Evolutionary conservation across 2,797 vertebrate species (phyloP), one percentile per base, ranked within the genome.

Genomic region (Danio aesculapii): DNA sequence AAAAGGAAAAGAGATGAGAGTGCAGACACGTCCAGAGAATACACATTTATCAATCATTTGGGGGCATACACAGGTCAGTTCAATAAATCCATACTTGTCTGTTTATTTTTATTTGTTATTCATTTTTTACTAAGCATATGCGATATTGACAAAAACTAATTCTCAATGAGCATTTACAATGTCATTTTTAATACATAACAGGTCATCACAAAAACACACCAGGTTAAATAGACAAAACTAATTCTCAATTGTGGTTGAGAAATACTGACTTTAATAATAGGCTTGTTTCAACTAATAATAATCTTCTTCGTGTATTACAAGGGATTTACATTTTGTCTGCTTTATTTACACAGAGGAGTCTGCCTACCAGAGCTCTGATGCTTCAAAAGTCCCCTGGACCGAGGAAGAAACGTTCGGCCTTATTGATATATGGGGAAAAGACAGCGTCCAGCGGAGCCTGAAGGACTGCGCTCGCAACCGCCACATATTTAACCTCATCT

Each of bases 11-110:
- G 83, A 81, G 91, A 86, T 1, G 90, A 84, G 14, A 81, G 75
- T 3, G 75, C 75, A 44, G 93, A 92, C 1, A 7, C 86, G 75
- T 91, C 90, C 81, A 68, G 86, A 75, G 92, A 93, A 81, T 93
- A 91, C 83, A 92, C 92, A 53, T 88, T 94, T 0, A 94, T 94
- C 81, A 93, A 93, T 2, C 92, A 93, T 83, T 92, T 91, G 90
- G 93, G 93, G 77, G 93, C 93, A 16, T 94, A 94, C 68, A 93
- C 93, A 92, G 93, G 92, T 93, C 39, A 70, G 90, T 80, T 63
- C 11, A 52, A 30, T 30, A 30, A 30, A 30, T 30, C 30, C 30
- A 7, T 19, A 47, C 8, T n/a, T 64, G 2, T 13, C 14, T 17
- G 12, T 30, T n/a, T 6, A 4, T 57, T 57, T 57, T 57, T 16